A percentile compares a stretch with the other conserved stretches of the same genome.
Evolutionary conservation across 2,113 vertebrate species (phyloP).

Genomic region (Ochotona princeps): DNA sequence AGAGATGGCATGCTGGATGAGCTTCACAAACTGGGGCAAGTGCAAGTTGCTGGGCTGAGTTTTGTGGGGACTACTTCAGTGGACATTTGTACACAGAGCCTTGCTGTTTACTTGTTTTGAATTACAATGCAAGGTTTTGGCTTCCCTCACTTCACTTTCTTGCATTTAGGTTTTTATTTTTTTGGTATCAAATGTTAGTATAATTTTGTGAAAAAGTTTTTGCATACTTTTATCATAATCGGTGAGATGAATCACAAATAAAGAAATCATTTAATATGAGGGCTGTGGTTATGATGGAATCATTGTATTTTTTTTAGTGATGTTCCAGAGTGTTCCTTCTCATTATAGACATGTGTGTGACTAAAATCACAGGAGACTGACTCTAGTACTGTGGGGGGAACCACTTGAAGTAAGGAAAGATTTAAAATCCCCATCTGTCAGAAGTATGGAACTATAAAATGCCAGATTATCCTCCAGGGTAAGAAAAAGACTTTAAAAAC

Average conservation of each 20-base stretch:
- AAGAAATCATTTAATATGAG: not conserved
- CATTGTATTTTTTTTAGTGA: conserved; percentile 57
- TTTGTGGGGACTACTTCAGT: not conserved
- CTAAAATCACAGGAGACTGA: conserved; percentile 57
- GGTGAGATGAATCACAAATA: too few species aligned
- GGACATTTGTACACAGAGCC: not conserved
- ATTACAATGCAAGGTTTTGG: not conserved
- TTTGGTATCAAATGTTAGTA: too few species aligned
- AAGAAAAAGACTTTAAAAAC: conserved; percentile 67
- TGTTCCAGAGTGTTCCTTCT: conserved; percentile 50
- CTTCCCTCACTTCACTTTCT: conserved; percentile 32
- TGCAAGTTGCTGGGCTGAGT: not conserved
- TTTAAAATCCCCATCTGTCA: conserved; percentile 65
- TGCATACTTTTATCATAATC: too few species aligned
- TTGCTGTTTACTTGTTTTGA: conserved; percentile 62
- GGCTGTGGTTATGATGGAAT: conserved; percentile 26
- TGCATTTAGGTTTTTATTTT: conserved; percentile 44
- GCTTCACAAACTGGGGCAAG: conserved; percentile 60
- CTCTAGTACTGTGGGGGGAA: conserved; percentile 54
- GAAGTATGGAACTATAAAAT: conserved; percentile 11
- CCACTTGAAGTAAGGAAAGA: conserved; percentile 61
- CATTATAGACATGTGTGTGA: conserved; percentile 71
- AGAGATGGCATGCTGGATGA: conserved; percentile 60
- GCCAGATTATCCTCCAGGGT: conserved; percentile 63
- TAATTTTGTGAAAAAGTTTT: too few species aligned